Percentiles rank a stretch among this genome's conserved stretches.
phyloP scores from a whole-genome alignment of 2,888 invertebrate species.

The Ophioninae sp. region DNA sequence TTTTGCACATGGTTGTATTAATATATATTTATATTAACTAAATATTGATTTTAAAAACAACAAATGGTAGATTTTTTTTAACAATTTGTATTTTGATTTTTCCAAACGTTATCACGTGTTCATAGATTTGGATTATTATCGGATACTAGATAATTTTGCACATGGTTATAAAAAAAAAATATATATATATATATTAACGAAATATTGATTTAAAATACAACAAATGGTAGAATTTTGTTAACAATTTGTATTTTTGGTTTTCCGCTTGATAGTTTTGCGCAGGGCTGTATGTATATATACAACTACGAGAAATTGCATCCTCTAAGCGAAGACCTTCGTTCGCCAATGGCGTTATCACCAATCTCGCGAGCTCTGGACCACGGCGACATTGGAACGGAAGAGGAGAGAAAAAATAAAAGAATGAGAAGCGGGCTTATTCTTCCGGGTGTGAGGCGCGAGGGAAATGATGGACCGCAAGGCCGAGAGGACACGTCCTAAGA shows the following conservation, averaged over 20 bases:
- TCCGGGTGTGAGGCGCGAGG: constrained; percentile 42
- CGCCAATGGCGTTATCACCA: constrained; percentile 42
- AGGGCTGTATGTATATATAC: neutral
- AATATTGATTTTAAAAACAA: too few relatives aligned
- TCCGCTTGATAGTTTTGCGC: too few relatives aligned
- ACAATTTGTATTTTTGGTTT: too few relatives aligned
- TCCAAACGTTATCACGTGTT: too few relatives aligned
- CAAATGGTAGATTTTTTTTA: too few relatives aligned
- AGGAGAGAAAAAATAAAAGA: constrained; percentile 28
- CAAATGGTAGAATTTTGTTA: too few relatives aligned
- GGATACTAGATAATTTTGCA: too few relatives aligned
- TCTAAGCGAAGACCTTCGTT: constrained; percentile 34
- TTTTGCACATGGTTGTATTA: too few relatives aligned
- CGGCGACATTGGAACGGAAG: constrained; percentile 10
- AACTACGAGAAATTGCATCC: constrained; percentile 33
- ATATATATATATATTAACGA: neutral
- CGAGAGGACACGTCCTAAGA: constrained; percentile 15
- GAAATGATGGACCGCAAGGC: constrained; percentile 36
- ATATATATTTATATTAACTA: neutral
- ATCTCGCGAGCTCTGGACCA: constrained; percentile 19
- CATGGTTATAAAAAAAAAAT: too few relatives aligned
- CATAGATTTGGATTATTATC: too few relatives aligned
- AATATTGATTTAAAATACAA: too few relatives aligned
- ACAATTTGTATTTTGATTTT: too few relatives aligned
- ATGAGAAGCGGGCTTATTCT: constrained; percentile 33